Conservation (phyloP, 2,797 vertebrate genomes). For the Capromys pilorides region DNA sequence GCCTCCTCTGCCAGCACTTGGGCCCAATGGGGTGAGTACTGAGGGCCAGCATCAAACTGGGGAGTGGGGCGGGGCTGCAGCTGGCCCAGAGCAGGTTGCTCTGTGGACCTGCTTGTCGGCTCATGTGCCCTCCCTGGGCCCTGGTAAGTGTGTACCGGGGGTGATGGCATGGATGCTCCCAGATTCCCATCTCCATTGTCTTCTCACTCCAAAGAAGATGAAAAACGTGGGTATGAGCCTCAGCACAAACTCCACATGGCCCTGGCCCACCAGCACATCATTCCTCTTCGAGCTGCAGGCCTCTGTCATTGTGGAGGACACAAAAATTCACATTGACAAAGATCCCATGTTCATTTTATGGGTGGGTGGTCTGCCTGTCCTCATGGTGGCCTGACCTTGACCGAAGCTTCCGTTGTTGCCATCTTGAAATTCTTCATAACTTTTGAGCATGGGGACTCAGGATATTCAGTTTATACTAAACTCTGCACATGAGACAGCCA, state of each 20-base stretch:
- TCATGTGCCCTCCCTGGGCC: not conserved
- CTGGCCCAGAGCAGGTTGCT: not conserved
- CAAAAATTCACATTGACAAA: too few relatives aligned
- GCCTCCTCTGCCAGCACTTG: not conserved
- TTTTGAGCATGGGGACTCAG: not conserved
- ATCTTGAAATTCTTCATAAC: not conserved
- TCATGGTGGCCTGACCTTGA: not conserved
- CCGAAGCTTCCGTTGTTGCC: too few relatives aligned
- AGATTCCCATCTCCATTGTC: accelerated
- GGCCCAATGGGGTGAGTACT: not conserved
- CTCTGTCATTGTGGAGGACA: not conserved
- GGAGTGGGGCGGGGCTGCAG: accelerated
- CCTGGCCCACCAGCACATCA: not conserved
- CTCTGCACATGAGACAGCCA: not conserved
- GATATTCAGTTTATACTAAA: not conserved
- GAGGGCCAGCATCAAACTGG: not conserved
- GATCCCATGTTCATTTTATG: accelerated
- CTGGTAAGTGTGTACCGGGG: accelerated
- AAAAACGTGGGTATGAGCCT: too few relatives aligned
- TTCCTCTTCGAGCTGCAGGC: not conserved
- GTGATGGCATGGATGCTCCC: not conserved
- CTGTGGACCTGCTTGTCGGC: not conserved
- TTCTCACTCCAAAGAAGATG: not conserved
- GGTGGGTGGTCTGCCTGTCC: accelerated
- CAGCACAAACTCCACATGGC: accelerated